Evolutionary conservation across 2,113 vertebrate genomes (phyloP), one percentile per base, ranked within the genome.

Genomic region (Egretta garzetta): DNA sequence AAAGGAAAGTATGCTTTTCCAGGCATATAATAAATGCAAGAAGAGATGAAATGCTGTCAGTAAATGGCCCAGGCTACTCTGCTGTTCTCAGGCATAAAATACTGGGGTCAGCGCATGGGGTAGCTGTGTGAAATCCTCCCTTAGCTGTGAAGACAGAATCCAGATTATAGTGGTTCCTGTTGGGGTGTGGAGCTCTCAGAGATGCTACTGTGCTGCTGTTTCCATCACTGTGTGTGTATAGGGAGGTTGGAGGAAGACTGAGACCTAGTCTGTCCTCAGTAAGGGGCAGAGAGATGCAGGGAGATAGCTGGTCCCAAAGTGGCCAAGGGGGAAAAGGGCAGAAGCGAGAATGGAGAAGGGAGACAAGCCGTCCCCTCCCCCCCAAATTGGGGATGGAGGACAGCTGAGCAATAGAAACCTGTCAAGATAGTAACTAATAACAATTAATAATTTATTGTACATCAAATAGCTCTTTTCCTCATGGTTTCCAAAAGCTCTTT

Each of bases 401-500:
- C 26, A 94, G 53, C 66, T 90, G 58, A 95, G 77, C 63, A 94
- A 80, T 58, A 95, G 91, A 96, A 96, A 93, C 67, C 80, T 94
- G 96, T 96, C 91, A 95, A 82, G 91, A 82, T 62, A 91, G 59
- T 89, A 91, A 97, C 89, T 94, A 96, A 94, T 96, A 97, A 95
- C 73, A 95, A 96, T 95, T 96, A 97, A 96, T 97, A 96, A 96
- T 97, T 97, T 97, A 97, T 96, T 91, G 77, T 90, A 89, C 86
- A 94, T 96, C 93, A 97, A 82, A 95, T 96, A 96, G 84, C 95
- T 96, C 55, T 96, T 97, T 96, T 95, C 89, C 70, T 97, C 87
- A 86, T 96, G 93, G 91, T 95, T 97, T 97, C 87, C 89, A 97
- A 96, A 97, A 96, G 94, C 96, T 96, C 93, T 97, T 97, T 96